Evolutionary conservation across 1,140 invertebrate genomes (phyloP).

Genomic region (Rhagoletis zephyria): DNA sequence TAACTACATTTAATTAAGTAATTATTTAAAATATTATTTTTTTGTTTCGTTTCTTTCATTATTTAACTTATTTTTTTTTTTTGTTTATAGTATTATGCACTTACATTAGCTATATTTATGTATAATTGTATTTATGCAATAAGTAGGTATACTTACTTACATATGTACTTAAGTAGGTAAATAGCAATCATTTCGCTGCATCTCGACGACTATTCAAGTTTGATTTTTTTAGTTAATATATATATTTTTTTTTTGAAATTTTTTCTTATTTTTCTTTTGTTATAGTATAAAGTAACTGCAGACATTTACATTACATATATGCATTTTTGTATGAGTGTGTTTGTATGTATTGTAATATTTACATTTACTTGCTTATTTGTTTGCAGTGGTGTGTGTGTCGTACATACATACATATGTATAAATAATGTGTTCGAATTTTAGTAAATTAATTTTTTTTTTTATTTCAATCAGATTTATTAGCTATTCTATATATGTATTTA

Average conservation of each 20-base stretch:
- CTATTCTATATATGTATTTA: neutral
- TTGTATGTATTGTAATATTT: conserved; percentile 23
- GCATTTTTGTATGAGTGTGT: neutral
- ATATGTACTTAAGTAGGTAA: neutral
- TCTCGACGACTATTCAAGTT: conserved; percentile 41
- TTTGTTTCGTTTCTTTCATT: neutral
- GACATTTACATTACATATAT: conserved; percentile 44
- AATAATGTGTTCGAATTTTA: neutral
- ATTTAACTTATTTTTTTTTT: neutral
- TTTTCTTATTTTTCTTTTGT: neutral
- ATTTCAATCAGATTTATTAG: neutral
- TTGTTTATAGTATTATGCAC: conserved; percentile 7
- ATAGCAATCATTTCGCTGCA: conserved; percentile 41
- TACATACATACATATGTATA: neutral
- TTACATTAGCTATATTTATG: conserved; percentile 21
- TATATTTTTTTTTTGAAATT: neutral
- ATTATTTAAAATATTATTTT: conserved; percentile 38
- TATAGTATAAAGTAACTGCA: conserved; percentile 41
- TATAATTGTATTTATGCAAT: neutral
- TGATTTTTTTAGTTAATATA: neutral
- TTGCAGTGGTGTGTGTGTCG: neutral
- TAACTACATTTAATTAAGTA: conserved; percentile 52
- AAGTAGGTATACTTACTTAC: conserved; percentile 37
- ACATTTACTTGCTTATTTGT: conserved; percentile 4
- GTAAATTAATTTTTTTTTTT: neutral